Evolutionary conservation across 1,140 invertebrate species (phyloP), one percentile per base, ranked within the genome.

Genomic region (Macrosteles quadrilineatus): DNA sequence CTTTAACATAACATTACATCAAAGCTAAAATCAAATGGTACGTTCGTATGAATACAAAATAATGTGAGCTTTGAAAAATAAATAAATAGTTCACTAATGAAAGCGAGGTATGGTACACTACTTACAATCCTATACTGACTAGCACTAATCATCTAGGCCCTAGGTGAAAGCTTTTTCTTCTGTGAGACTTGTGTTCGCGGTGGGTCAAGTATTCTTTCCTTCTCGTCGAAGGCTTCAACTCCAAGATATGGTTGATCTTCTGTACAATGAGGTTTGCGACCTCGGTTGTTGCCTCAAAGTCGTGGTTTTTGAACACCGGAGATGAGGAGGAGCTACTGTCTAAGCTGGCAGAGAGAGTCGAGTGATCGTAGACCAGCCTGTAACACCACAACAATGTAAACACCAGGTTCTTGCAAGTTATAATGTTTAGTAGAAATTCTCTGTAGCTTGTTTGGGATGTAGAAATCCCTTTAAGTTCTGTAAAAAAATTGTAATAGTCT

Each of bases 201-300:
- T 85, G 80, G 3, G 83, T 82, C 30, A 90, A 76, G 77, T 91
- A 96, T 78, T 96, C 93, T 75, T 91, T 89, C 36, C 93, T 83
- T 53, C 89, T 88, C 78, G 91, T 94, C 25, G 90, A 90, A 12
- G 69, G 72, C 69, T 90, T 83, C 70, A 96, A 82, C 75, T 96
- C 91, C 66, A 97, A 78, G 71, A 96, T 96, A 68, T 92, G 87
- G 80, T 93, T 95, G 1, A 96, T 85, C 84, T 96, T 96, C 67
- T 90, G 87, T 2, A 95, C 90, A 30, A 97, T 95, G 80, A 93
- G 91, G 74, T 89, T 86, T 9, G 91, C 91, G 1, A 85, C 87
- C 11, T 83, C 81, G 17, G 87, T 83, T 71, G 95, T 91, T 23
- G 90, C 87, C 81, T 96, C 94, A 78, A 96, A 96, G 78, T 95